Base-by-base conservation (phyloP, 92 coral and sea anemone genomes). In the Pocillopora meandrina region DNA sequence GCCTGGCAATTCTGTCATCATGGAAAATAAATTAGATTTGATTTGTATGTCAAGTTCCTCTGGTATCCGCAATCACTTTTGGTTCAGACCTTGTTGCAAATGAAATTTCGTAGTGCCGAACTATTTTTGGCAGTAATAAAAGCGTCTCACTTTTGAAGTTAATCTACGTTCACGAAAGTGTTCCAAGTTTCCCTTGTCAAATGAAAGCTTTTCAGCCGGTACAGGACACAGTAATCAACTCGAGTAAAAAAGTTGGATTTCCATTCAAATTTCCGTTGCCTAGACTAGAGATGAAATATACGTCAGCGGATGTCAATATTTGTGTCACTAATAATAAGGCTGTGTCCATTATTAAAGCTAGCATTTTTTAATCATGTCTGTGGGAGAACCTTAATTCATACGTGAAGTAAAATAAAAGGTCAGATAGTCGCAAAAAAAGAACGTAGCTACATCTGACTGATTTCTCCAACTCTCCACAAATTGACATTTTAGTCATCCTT, bases 271-370 rank as follows among this genome's bases (percentile, higher is more conserved):
- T 68, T 70, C 74, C 74, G 74, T 70, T 70, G 18, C 35, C 17
- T 70, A 70, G 56, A 70, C 42, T 70, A 36, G 19, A 12, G 42
- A 35, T 70, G 35, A 16, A 7, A 36, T 17, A 6, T 34, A 70
- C 35, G 74, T 70, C 74, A 70, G 33, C 74, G 19, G 56, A 1
- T 16, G 74, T 70, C 74, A 70, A 70, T 70, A 16, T 70, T n/a
- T 35, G 47, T 11, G 15, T 70, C 56, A 70, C 13, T 17, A 36
- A 4, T 70, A 20, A 33, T 17, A 20, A 70, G 35, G 20, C 36
- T 69, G 49, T 69, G 72, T 68, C 72, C 73, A 47, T 69, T 68
- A 68, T 68, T 31, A 10, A 36, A 19, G 9, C 52, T 8, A 34
- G 72, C 26, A 68, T 34, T 19, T 31, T 65, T 65, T 9, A 65